Conservation (phyloP, 2,113 vertebrate species). For the Meleagris gallopavo region DNA sequence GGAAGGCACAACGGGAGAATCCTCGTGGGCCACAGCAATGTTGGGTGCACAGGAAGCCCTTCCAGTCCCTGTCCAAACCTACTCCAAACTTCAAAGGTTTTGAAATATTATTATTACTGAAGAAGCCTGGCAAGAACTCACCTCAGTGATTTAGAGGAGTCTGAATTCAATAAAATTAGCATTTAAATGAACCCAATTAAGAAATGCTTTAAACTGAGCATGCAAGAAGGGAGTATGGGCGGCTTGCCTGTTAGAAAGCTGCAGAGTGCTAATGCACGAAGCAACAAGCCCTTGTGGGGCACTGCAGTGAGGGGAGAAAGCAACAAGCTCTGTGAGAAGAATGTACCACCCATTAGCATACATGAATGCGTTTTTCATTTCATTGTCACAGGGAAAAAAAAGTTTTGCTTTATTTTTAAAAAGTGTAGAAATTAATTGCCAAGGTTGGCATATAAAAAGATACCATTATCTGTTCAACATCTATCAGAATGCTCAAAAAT, state of each 20-base stretch:
- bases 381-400: neutral
- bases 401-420: slow-evolving; percentile 17
- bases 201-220: slow-evolving; percentile 28
- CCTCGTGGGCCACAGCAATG: neutral
- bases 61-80: neutral
- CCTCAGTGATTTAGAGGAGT: slow-evolving; percentile 42
- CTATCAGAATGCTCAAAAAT: neutral
- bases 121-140: slow-evolving; percentile 22
- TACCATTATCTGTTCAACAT: slow-evolving; percentile 10
- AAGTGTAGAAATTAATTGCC: slow-evolving; percentile 3
- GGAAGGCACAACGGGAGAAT: neutral
- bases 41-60: neutral
- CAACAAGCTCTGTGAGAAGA: neutral
- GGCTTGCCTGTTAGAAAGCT: neutral
- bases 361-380: neutral
- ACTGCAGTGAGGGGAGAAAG: neutral
- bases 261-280: neutral
- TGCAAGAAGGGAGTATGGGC: neutral
- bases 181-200: slow-evolving; percentile 70
- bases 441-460: slow-evolving; percentile 1
- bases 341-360: neutral
- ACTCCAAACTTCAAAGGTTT: neutral
- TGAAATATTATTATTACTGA: slow-evolving; percentile 27
- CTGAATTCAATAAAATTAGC: slow-evolving; percentile 62
- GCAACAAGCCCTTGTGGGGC: neutral